Evolutionary conservation across 2,797 vertebrate genomes (phyloP), one percentile per base, ranked within the genome.

Genomic region (Eulemur coronatus): DNA sequence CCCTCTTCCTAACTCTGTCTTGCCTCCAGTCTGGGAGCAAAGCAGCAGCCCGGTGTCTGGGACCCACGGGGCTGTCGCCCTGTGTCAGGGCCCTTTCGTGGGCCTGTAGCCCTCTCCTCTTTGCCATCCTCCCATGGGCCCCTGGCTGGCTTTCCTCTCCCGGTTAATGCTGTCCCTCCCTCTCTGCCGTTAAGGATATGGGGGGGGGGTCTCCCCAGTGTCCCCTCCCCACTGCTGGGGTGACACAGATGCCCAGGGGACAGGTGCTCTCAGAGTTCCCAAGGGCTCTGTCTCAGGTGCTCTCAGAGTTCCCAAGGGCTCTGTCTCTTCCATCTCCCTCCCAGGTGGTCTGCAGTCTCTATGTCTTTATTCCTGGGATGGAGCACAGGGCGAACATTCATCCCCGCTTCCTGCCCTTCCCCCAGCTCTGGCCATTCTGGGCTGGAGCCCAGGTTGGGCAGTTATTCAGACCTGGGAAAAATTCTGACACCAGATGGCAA

Each of bases 331-430:
- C 41, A 3, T 38, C 48, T 52, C 15, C 33, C n/a, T 73, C n/a
- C 43, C 24, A 4, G 13, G 48, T 13, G 17, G 46, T 38, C 59
- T 14, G 0, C 9, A 63, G 50, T n/a, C 59, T 43, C 24, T 63
- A 7, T 10, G 48, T 33, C 69, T 46, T 84, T 38, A 61, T 70
- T 70, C 55, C 76, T 72, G 46, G 59, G 70, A 43, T 8, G 10
- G 28, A 2, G 12, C 0, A 0, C 2, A 35, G 72, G 2, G 30
- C 22, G 65, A 24, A 69, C 0, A 0, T 24, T 61, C 72, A 35
- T 89, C 26, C 5, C 52, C 15, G 2, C 1, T 30, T 30, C 43
- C 69, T 17, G 14, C 13, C 59, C 61, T 46, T 35, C 43, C 5
- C 2, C 7, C 7, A 10, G 69, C 50, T 75, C 24, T 50, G 14